Evolutionary conservation across 2,797 vertebrate species (phyloP).

Genomic region (Alosa sapidissima): DNA sequence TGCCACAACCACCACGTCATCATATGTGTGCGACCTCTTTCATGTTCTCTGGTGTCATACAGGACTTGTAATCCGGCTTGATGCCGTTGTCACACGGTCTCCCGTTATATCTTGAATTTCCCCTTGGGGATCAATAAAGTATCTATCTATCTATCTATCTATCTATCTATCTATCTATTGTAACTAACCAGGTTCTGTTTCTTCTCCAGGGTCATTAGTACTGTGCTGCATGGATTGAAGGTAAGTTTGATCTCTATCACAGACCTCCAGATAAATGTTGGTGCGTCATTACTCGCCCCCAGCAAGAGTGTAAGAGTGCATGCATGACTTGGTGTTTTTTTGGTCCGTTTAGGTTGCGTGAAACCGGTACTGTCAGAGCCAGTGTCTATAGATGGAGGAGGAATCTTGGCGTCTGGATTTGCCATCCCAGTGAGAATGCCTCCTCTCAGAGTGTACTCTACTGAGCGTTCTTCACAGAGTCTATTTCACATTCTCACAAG

Average conservation of each 20-base stretch:
- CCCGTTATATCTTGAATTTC: too few species aligned
- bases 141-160: too few species aligned
- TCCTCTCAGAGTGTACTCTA: neutral
- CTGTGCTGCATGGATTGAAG: slow-evolving; percentile 38
- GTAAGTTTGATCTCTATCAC: slow-evolving; percentile 28
- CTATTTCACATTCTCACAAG: slow-evolving; percentile 3
- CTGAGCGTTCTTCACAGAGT: neutral
- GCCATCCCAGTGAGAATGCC: neutral
- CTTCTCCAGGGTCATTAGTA: slow-evolving; percentile 55
- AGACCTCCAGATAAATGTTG: neutral
- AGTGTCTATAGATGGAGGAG: neutral
- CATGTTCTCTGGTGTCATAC: neutral
- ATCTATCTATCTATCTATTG: too few species aligned
- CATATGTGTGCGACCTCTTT: neutral
- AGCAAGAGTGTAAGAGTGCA: too few species aligned
- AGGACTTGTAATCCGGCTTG: neutral
- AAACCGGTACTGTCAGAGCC: neutral
- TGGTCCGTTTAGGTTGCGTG: neutral
- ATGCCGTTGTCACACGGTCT: too few species aligned
- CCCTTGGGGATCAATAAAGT: too few species aligned
- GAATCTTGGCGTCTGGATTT: neutral
- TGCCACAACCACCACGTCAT: neutral
- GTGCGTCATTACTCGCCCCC: neutral
- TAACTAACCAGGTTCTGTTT: neutral
- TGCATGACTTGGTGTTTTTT: neutral